Evolutionary conservation across 2,888 invertebrate species (phyloP).

Genomic region (Julus scanicus): DNA sequence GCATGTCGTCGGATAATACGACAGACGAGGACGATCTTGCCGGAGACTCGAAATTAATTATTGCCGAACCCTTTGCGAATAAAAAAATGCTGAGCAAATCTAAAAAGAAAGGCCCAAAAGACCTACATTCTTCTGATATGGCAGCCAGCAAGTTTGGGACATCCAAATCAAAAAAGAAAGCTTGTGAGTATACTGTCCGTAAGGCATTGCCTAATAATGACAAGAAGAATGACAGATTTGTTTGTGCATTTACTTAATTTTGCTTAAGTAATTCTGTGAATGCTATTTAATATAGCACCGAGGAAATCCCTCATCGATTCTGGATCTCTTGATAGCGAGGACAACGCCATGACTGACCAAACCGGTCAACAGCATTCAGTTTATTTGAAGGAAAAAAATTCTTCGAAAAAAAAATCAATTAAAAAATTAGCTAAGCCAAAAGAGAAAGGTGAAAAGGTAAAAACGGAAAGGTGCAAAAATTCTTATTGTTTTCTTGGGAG

Average conservation of each 20-base stretch:
- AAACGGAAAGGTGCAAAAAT: not conserved
- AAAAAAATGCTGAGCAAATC: conserved; percentile 46
- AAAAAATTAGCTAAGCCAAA: conserved; percentile 80
- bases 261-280: not conserved
- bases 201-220: not conserved
- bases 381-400: conserved; percentile 79
- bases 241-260: not conserved
- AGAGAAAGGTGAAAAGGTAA: conserved; percentile 75
- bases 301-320: conserved; percentile 4
- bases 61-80: conserved; percentile 56
- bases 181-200: not conserved
- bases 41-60: conserved; percentile 55
- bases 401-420: conserved; percentile 76
- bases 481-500: not conserved
- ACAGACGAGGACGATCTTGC: conserved; percentile 47
- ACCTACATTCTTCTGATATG: not conserved
- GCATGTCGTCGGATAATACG: not conserved
- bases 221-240: not conserved
- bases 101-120: conserved; percentile 25
- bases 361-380: conserved; percentile 65
- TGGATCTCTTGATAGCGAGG: conserved; percentile 25
- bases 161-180: conserved; percentile 54
- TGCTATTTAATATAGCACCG: not conserved
- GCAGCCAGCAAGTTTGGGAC: not conserved
- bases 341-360: conserved; percentile 3